These are phyloP conservation scores for Ectemnius continuus DNA, from an alignment of 2,888 invertebrate species.

Conservation along the genomic window DNA sequence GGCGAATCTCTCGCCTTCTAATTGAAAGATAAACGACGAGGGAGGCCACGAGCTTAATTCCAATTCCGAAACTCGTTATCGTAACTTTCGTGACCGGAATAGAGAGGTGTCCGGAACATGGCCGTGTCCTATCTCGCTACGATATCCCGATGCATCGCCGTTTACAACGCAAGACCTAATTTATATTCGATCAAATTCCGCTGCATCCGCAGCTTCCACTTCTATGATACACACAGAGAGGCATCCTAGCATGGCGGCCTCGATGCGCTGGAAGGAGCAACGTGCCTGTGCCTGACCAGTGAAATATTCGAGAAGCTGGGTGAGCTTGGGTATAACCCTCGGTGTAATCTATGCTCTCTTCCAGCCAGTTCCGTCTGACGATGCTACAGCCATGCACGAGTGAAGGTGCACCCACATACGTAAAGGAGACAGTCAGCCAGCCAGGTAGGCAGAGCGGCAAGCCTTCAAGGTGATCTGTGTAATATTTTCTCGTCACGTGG, in stretches of 20 bases:
- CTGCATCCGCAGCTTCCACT: constrained; percentile 23
- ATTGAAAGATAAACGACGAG: constrained; percentile 37
- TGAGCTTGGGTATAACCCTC: constrained; percentile 22
- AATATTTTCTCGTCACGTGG: constrained; percentile 53
- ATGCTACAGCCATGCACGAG: neutral
- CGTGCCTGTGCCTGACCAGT: neutral
- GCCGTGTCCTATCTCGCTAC: constrained; percentile 9
- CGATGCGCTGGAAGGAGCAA: too few species aligned
- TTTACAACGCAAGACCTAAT: constrained; percentile 36
- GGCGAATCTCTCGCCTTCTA: constrained; percentile 18
- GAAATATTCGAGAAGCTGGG: constrained; percentile 34
- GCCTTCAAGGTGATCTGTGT: constrained; percentile 30
- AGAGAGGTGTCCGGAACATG: constrained; percentile 8
- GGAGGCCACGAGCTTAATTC: constrained; percentile 25
- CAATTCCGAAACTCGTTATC: constrained; percentile 55
- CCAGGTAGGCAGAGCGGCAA: constrained; percentile 12
- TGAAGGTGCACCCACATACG: constrained; percentile 3
- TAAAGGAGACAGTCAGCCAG: neutral
- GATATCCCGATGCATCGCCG: constrained; percentile 37
- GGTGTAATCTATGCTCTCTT: constrained; percentile 27
- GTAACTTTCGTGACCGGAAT: constrained; percentile 44
- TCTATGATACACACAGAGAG: neutral
- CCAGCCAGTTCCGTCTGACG: constrained; percentile 21
- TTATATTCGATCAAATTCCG: constrained; percentile 47
- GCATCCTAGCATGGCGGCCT: neutral